phyloP scores from a whole-genome alignment of 2,888 invertebrate species.

The Nebria salina region DNA sequence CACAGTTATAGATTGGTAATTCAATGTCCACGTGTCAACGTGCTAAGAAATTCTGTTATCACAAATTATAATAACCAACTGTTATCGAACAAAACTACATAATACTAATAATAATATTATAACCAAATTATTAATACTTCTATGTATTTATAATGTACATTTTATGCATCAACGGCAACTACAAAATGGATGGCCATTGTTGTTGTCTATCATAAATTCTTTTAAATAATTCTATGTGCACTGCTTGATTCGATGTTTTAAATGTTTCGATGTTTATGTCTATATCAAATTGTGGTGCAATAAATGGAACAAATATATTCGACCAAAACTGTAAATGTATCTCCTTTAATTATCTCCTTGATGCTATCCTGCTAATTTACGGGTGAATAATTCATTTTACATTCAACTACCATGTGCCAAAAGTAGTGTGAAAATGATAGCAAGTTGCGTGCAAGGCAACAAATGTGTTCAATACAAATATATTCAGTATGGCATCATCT shows the following conservation, averaged over 20 bases:
- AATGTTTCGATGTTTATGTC: slow-evolving; percentile 54
- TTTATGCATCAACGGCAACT: slow-evolving; percentile 41
- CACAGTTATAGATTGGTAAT: not conserved
- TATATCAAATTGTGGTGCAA: slow-evolving; percentile 61
- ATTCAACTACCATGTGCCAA: too few relatives aligned
- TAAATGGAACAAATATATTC: slow-evolving; percentile 57
- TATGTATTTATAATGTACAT: slow-evolving; percentile 34
- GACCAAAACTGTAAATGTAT: slow-evolving; percentile 19
- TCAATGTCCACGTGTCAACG: not conserved
- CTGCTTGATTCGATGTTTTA: slow-evolving; percentile 38
- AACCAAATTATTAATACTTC: slow-evolving; percentile 50
- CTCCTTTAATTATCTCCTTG: not conserved
- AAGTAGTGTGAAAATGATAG: too few relatives aligned
- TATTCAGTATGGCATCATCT: too few relatives aligned
- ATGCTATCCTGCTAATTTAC: too few relatives aligned
- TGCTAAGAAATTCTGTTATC: slow-evolving; percentile 3
- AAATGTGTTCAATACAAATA: too few relatives aligned
- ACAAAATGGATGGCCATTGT: not conserved
- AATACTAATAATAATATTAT: slow-evolving; percentile 29
- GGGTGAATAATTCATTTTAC: too few relatives aligned
- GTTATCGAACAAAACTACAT: slow-evolving; percentile 35
- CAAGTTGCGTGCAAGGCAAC: too few relatives aligned
- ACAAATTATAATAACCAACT: slow-evolving; percentile 9
- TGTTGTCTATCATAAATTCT: not conserved
- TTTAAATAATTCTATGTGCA: slow-evolving; percentile 3